Percentiles rank a stretch among this genome's conserved stretches.
These are phyloP conservation scores for Xylota sylvarum DNA, from an alignment of 2,888 invertebrate genomes.

Conservation along the genomic window DNA sequence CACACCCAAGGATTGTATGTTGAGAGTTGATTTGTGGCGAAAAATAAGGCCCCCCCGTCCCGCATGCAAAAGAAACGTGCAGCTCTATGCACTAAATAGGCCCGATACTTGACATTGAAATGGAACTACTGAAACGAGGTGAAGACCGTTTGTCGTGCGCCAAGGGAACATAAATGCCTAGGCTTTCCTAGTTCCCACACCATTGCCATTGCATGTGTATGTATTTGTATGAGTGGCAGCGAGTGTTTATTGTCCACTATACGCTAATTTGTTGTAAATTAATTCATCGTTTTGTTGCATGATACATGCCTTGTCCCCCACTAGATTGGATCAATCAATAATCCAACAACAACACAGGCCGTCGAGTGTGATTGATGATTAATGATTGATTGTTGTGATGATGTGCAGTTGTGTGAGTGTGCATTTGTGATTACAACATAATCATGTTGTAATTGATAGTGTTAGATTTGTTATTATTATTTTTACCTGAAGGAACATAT, in stretches of 20 bases:
- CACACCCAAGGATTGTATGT: constrained; percentile 4
- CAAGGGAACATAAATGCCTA: constrained; percentile 63
- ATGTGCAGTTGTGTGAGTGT: constrained; percentile 39
- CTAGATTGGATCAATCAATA: constrained; percentile 63
- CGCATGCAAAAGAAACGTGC: constrained; percentile 62
- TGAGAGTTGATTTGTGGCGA: constrained; percentile 18
- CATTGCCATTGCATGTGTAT: constrained; percentile 9
- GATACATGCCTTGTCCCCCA: constrained; percentile 28
- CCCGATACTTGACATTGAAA: constrained; percentile 76
- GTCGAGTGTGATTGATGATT: constrained; percentile 69
- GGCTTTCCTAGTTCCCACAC: constrained; percentile 15
- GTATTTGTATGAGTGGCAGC: constrained; percentile 12
- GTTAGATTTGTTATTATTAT: constrained; percentile 31
- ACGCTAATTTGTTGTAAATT: constrained; percentile 72
- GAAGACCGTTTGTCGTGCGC: constrained; percentile 64
- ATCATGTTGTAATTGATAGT: constrained; percentile 61
- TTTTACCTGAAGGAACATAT: constrained; percentile 96
- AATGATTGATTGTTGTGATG: constrained; percentile 68
- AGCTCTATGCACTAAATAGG: constrained; percentile 55
- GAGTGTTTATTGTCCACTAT: constrained; percentile 65
- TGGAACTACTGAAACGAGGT: constrained; percentile 58
- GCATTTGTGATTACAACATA: constrained; percentile 54
- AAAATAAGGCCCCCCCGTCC: constrained; percentile 29
- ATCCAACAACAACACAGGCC: constrained; percentile 26
- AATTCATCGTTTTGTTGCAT: constrained; percentile 71